Conservation (phyloP, 2,888 invertebrate genomes). For the Ormyrus rosae region DNA sequence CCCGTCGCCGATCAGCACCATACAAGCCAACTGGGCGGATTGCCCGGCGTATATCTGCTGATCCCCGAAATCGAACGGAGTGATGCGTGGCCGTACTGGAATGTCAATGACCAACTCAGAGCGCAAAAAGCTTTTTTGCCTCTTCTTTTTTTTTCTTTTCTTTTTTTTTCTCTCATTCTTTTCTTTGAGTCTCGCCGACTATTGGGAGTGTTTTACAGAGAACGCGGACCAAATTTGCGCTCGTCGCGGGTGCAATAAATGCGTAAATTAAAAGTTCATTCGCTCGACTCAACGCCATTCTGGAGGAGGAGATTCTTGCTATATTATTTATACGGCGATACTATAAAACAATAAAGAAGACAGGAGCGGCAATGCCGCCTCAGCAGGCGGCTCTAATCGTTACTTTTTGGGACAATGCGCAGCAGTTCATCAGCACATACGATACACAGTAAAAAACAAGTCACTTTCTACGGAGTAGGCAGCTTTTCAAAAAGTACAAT, state of each 20-base stretch:
- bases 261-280: conserved; percentile 17
- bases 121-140: background rate
- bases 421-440: conserved; percentile 4
- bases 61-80: conserved; percentile 87
- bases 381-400: conserved; percentile 7
- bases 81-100: conserved; percentile 88
- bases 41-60: conserved; percentile 87
- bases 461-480: background rate
- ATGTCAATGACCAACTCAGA: conserved; percentile 42
- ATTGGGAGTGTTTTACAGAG: too few relatives aligned
- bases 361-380: background rate
- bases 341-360: conserved; percentile 30
- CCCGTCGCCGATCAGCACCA: conserved; percentile 80
- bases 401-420: conserved; percentile 20
- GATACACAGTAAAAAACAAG: background rate
- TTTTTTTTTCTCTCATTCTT: too few relatives aligned
- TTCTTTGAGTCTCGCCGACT: too few relatives aligned
- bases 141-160: too few relatives aligned
- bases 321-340: background rate
- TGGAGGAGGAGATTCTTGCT: background rate
- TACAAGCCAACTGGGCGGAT: conserved; percentile 85
- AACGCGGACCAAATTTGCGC: conserved; percentile 4
- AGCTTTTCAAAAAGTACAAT: too few relatives aligned
- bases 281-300: background rate
- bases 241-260: background rate